Evolutionary conservation across 2,113 vertebrate genomes (phyloP), one percentile per base, ranked within the genome.

Genomic region (Eubucco bourcierii): DNA sequence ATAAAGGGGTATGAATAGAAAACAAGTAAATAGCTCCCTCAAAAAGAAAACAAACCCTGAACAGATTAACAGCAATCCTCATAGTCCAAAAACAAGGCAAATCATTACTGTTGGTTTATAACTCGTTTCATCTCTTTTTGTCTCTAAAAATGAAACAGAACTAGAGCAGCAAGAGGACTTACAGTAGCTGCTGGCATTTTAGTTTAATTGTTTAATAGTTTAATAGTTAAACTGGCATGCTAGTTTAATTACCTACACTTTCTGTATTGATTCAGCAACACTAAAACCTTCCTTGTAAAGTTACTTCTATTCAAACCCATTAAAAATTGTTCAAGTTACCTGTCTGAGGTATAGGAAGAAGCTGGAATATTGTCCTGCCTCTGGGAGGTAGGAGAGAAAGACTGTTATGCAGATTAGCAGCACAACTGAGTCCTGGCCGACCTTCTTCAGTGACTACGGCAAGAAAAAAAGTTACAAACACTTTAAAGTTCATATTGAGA

Each of bases 401-500:
- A 99, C 98, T 46, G 98, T 99, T 64, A 98, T 99, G 95, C 98
- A 99, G 97, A 98, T 99, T 5, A 99, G 98, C 96, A 99, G 98
- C 97, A 99, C 98, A 17, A 98, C 95, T 12, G 98, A 98, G 91
- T 99, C 98, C 72, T 99, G 98, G 84, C 98, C 98, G 6, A 99
- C 98, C 41, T 99, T 98, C 95, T 98, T 98, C 96, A 98, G 96
- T 41, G 98, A 98, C 98, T 99, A 72, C 0, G 6, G 90, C 24
- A 85, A 91, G 74, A 95, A 87, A 83, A 87, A 70, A 70, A 67
- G 41, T 8, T 56, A 21, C 5, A 84, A 89, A 90, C 58, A 19
- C 82, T 18, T 82, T 6, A 20, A 52, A 19, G 19, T 46, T 47
- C 23, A 16, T 13, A n/a, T 39, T 46, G 27, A 50, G 53, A 73